A percentile compares a stretch with the other conserved stretches of the same genome.
Evolutionary conservation across 2,113 vertebrate species (phyloP).

Genomic region (Protobothrops mucrosquamatus): DNA sequence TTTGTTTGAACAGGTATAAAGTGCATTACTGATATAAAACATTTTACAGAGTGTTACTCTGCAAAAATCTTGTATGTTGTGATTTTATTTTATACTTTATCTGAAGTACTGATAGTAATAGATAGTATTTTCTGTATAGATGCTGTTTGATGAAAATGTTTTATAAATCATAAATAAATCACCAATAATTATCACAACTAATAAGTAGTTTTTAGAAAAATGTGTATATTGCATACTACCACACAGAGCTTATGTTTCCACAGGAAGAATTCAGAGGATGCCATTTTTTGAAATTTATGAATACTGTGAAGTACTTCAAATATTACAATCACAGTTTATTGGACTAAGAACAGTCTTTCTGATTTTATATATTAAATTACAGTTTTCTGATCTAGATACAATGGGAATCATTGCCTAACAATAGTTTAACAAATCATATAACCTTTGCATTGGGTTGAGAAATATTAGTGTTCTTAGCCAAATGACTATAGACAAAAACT

Average conservation of each 20-base stretch:
- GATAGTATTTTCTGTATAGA: conserved; percentile 49
- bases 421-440: not conserved
- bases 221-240: conserved; percentile 60
- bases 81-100: conserved; percentile 62
- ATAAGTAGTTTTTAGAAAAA: conserved; percentile 56
- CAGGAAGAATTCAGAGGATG: conserved; percentile 35
- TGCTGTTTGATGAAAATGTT: conserved; percentile 57
- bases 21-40: conserved; percentile 57
- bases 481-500: not conserved
- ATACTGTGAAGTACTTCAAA: not conserved
- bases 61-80: conserved; percentile 47
- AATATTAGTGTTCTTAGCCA: not conserved
- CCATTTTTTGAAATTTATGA: not conserved
- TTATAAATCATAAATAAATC: conserved; percentile 51
- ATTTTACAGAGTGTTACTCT: conserved; percentile 54
- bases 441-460: not conserved
- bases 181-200: conserved; percentile 50
- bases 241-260: conserved; percentile 43
- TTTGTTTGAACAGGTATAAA: conserved; percentile 56
- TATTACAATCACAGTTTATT: not conserved
- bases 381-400: not conserved
- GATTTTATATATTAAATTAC: not conserved
- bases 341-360: not conserved
- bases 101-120: conserved; percentile 50
- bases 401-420: not conserved